Percentiles rank a stretch among this genome's conserved stretches.
Conservation (phyloP, 2,888 invertebrate species). For the Helobdella robusta region DNA sequence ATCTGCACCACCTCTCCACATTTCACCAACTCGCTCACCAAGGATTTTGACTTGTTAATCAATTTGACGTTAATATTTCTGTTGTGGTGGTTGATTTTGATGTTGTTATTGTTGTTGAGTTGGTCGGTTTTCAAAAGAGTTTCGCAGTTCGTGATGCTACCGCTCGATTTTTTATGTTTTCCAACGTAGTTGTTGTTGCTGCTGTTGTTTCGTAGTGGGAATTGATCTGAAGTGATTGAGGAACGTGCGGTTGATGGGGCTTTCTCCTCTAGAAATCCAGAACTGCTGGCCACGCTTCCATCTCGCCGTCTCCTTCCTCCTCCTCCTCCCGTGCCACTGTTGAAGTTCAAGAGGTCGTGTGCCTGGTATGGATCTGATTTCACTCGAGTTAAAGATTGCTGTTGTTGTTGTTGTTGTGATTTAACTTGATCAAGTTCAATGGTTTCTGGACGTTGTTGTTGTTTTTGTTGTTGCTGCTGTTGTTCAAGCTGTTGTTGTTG, state of each 20-base stretch:
- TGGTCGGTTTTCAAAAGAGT: neutral
- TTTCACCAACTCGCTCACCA: too few species aligned
- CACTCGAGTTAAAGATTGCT: slow-evolving; percentile 6
- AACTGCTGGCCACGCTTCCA: slow-evolving; percentile 14
- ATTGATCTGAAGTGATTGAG: slow-evolving; percentile 17
- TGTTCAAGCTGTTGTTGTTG: too few species aligned
- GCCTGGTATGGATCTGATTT: slow-evolving; percentile 14
- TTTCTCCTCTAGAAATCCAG: slow-evolving; percentile 9
- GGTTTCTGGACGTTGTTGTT: too few species aligned
- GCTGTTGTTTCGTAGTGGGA: neutral
- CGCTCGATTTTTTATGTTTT: slow-evolving; percentile 2
- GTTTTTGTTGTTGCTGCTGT: too few species aligned
- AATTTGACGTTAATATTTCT: too few species aligned
- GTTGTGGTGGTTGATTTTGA: too few species aligned
- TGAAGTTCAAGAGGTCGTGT: neutral
- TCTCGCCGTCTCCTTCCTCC: neutral
- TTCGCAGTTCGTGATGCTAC: neutral
- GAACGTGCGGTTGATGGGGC: slow-evolving; percentile 4
- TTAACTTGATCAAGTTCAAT: slow-evolving; percentile 10
- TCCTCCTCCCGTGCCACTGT: too few species aligned
- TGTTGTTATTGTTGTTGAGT: neutral
- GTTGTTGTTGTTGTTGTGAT: too few species aligned
- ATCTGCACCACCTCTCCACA: too few species aligned
- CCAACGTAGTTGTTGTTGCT: neutral
- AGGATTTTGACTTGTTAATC: too few species aligned